Evolutionary conservation across 2,888 invertebrate genomes (phyloP), one percentile per base, ranked within the genome.

Genomic region (Alloplasta piceator): DNA sequence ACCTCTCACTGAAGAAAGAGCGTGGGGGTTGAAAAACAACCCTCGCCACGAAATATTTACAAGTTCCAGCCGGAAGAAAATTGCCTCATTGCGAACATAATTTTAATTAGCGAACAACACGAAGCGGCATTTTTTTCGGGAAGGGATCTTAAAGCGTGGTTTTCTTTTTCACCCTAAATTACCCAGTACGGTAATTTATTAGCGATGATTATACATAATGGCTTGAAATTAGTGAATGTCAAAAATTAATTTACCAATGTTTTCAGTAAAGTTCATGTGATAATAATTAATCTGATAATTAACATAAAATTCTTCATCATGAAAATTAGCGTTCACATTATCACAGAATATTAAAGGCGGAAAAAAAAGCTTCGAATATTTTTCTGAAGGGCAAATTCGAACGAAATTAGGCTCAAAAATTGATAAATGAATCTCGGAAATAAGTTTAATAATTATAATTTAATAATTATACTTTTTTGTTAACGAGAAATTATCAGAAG

Each of bases 71-170:
- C 26, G 26, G 26, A 26, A 2, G 26, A 26, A 72, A 80, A 80
- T 76, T 68, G 48, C 63, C 43, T 41, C 7, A 52, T 61, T 58
- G 48, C 26, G 26, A 26, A 38, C 50, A 58, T 58, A 12, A 72
- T 72, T 72, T 72, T 72, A 61, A 76, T 76, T 72, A 80, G 38
- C 43, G 7, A 7, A 6, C 1, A 67, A 12, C 63, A 72, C 46
- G 72, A 72, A 67, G 67, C 52, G 7, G n/a, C 16, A 52, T 46
- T 66, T 75, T 66, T 70, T 14, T 48, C 16, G 6, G 56, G 10
- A 5, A 41, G n/a, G 7, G 38, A 50, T 64, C 58, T 64, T 12
- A 10, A 4, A 50, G 7, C 16, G 4, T 6, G 12, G 12, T 46
- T 26, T 64, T 55, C 12, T 46, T 26, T 64, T 55, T 43, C 36